Evolutionary conservation across 2,113 vertebrate species (phyloP), one percentile per base, ranked within the genome.

Genomic region (Pygoscelis adeliae): DNA sequence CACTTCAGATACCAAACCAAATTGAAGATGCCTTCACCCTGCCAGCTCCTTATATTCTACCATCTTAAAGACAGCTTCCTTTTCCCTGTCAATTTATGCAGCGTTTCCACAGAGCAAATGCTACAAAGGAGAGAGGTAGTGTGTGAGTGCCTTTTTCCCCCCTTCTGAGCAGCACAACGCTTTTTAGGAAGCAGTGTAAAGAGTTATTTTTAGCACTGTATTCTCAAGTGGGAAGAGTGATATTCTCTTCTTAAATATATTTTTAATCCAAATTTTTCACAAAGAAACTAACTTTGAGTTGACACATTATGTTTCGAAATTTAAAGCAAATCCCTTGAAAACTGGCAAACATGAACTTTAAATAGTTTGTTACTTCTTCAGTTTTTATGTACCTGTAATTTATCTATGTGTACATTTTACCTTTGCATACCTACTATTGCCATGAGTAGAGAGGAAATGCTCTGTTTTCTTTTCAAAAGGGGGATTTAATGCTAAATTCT

Each of bases 1-100:
- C 87, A 94, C 97, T 97, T 81, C 80, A 97, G 95, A 97, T 80
- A 98, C 94, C 96, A 97, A 97, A 97, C 89, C 58, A 58, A 95
- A 98, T 15, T 63, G 89, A 96, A 95, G 96, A 90, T 95, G 81
- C 95, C 96, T 97, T 95, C 94, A 79, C 90, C 86, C 91, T 92
- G 95, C 87, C 95, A 95, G 84, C 25, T 47, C 71, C 93, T 90
- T 65, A 5, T 25, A 82, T 81, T 96, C 94, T 78, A 46, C 26
- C 47, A 77, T 36, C 42, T 87, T 93, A 36, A 95, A 97, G 49
- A 85, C 86, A 74, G 78, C 32, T 93, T 95, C 79, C 74, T 83
- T 69, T 87, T 46, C 50, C 77, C 46, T 73, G 93, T 80, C 94
- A 90, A 71, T 18, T 73, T 95, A 67, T 8, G 71, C 69, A 65